Base-by-base conservation (phyloP, 2,113 vertebrate genomes). In the Lamprotornis superbus region DNA sequence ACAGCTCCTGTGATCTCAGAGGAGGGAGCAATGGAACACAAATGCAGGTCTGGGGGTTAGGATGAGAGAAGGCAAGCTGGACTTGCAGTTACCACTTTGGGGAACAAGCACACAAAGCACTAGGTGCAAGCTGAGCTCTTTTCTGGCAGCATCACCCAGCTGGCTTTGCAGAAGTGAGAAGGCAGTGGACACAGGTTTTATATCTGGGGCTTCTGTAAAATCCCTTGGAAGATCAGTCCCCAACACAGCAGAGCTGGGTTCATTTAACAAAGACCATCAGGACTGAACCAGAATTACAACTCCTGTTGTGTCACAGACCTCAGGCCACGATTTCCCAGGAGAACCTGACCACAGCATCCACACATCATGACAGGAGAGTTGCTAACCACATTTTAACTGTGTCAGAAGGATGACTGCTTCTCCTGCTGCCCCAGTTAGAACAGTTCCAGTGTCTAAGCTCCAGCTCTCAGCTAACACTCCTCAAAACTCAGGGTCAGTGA, bases 1-100 rank as follows among this genome's bases (percentile, higher is more conserved):
- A 89, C 71, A 83, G 86, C 81, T 87, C 84, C 90, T 83, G 44
- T 27, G 56, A 70, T 71, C 81, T 78, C 87, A 90, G 70, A 91
- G 76, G 74, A 69, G 47, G 74, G 77, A 94, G 87, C 85, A 74
- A 83, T 30, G 68, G 44, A 93, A 87, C 94, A 83, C 33, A 94
- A 94, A 95, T 37, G 33, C 69, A 86, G 77, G 50, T 73, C 20
- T 90, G 50, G 74, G 52, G 46, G 35, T 87, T 56, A 87, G 69
- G 69, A 88, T 94, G 79, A 90, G 46, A 92, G 59, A 79, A 91
- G 70, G 59, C 82, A 95, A 95, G 84, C 82, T 86, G 56, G 93
- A 73, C 46, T 63, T 18, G 53, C 60, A 76, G 49, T 65, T 88
- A 86, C 75, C 1, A 7, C 68, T 83, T 37, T 61, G 84, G 37